Conservation (phyloP, 2,888 invertebrate species). For the Amitus sp. region DNA sequence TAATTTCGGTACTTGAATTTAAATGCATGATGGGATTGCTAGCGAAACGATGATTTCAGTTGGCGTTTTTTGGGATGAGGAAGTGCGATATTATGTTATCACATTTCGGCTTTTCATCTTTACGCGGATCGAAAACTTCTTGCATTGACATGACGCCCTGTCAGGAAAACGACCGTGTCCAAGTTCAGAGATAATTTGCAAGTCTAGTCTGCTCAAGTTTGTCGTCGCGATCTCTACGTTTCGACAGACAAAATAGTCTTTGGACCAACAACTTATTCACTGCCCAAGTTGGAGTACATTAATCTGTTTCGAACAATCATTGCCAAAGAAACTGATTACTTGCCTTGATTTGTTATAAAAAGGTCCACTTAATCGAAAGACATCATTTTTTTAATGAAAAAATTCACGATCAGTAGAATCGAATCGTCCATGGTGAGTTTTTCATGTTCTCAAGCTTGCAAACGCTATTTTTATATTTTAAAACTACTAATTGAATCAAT, state of each 20-base stretch:
- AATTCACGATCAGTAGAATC: too few species aligned
- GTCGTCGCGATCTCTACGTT: neutral
- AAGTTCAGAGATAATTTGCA: constrained; percentile 1
- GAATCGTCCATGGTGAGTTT: too few species aligned
- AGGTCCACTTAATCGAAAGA: too few species aligned
- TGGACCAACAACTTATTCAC: neutral
- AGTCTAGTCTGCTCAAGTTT: neutral
- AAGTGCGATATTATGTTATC: neutral
- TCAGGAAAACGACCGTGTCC: neutral
- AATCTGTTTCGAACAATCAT: neutral
- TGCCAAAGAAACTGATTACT: too few species aligned
- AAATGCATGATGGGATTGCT: neutral
- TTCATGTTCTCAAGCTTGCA: too few species aligned
- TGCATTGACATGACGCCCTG: neutral
- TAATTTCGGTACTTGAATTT: neutral
- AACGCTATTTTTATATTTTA: too few species aligned
- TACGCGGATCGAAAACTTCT: neutral
- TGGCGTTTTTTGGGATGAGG: too few species aligned
- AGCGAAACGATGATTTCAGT: too few species aligned
- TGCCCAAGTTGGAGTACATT: neutral
- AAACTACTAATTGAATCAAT: too few species aligned
- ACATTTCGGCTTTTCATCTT: too few species aligned
- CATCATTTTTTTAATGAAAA: too few species aligned
- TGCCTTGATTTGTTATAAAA: too few species aligned
- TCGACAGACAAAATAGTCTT: neutral